Conservation (phyloP, 2,797 vertebrate genomes). For the Argya squamiceps region DNA sequence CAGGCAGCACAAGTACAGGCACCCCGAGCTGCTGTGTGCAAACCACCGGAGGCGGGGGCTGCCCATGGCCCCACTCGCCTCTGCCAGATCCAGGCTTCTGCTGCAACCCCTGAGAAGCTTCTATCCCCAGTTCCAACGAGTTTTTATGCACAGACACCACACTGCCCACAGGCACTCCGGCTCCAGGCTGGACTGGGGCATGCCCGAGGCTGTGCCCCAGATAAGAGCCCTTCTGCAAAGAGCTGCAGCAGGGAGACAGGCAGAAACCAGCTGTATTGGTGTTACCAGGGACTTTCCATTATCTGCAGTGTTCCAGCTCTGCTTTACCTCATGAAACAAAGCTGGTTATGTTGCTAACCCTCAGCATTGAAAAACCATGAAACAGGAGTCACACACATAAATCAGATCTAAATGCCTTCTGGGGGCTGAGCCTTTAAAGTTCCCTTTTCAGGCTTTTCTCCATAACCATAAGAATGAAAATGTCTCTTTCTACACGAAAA, state of each 20-base stretch:
- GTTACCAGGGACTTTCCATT: conserved; percentile 66
- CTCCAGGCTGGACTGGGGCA: neutral
- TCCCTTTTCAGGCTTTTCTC: conserved; percentile 15
- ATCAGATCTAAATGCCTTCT: conserved; percentile 33
- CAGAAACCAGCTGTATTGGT: neutral
- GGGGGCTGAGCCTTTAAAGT: conserved; percentile 26
- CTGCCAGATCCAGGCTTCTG: neutral
- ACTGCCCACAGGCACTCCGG: neutral
- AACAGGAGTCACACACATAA: conserved; percentile 16
- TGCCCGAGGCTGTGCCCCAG: neutral
- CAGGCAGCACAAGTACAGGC: neutral
- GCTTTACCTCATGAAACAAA: conserved; percentile 54
- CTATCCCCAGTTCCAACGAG: neutral
- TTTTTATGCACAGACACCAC: neutral
- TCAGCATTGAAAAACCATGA: conserved; percentile 22
- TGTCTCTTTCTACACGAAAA: neutral
- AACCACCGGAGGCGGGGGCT: neutral
- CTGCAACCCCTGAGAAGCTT: neutral
- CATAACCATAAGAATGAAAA: conserved; percentile 18
- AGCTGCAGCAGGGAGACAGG: neutral
- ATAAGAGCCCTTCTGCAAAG: neutral
- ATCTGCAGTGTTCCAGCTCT: conserved; percentile 28
- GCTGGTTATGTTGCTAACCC: conserved; percentile 37
- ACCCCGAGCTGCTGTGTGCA: neutral
- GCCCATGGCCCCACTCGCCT: fast-evolving